Base-by-base conservation (phyloP, 2,113 vertebrate species). In the Peromyscus polionotus region DNA sequence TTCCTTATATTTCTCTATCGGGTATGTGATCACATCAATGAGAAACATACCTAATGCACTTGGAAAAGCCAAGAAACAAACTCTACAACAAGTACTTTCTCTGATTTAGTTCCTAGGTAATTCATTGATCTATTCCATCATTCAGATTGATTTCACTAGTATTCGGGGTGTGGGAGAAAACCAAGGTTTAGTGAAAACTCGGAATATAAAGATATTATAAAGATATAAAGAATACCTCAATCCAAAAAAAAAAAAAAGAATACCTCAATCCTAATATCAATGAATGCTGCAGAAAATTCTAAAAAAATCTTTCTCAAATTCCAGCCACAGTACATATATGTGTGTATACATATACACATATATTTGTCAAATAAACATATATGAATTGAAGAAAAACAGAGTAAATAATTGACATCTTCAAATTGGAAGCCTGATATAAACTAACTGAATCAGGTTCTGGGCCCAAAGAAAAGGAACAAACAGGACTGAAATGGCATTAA, bases 351-450 rank as follows among this genome's bases (percentile, higher is more conserved):
- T 61, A 20, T 61, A 61, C 12, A 8, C 95, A 0, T 39, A 0
- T 33, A 57, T 88, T 84, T 86, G 5, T 89, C 92, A 63, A 83
- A 93, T 96, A 93, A 85, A 19, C 7, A 42, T 72, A 48, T 1
- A 63, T 90, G 80, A 70, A 91, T 54, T 86, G 76, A 26, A 97
- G 22, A 2, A 6, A 5, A 97, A 6, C 48, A 20, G 73, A 97
- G 16, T 42, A 77, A 42, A 76, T 65, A 85, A 61, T 0, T 75
- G 10, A 84, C 84, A 91, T 88, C n/a, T 97, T 0, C 63, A 20
- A 72, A 93, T 91, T 94, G 0, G 0, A 0, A 11, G 28, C 31
- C 8, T 48, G 1, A 87, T 4, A 6, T 48, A 97, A 96, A 95
- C 11, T 9, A 0, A 26, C 6, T n/a, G 92, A 59, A 90, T 59